Conservation (phyloP, 2,113 vertebrate genomes). For the Lontra canadensis region DNA sequence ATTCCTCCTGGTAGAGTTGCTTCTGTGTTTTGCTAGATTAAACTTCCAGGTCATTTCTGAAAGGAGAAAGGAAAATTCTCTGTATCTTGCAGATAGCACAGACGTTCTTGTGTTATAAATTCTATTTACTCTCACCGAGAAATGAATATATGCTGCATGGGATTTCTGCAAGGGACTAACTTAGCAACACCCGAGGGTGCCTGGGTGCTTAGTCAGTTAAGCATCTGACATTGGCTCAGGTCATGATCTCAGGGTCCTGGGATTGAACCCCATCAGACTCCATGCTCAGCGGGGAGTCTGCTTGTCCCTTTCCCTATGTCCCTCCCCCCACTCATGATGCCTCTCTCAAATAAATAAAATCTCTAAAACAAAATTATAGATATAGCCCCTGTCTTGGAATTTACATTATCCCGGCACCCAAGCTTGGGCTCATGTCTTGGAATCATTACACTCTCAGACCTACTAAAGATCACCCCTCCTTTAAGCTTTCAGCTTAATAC, state of each 20-base stretch:
- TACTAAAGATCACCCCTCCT: background rate
- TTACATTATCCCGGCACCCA: background rate
- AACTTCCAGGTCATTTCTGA: background rate
- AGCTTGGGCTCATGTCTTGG: background rate
- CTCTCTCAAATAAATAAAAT: background rate
- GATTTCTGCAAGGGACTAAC: background rate
- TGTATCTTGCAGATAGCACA: background rate
- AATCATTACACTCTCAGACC: background rate
- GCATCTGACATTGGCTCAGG: background rate
- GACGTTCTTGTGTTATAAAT: background rate
- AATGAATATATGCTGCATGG: background rate
- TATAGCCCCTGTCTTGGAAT: background rate
- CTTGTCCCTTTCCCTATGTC: background rate
- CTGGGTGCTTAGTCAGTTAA: background rate
- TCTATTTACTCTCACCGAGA: background rate
- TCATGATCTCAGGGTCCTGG: background rate
- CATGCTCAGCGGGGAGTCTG: background rate
- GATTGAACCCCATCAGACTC: background rate
- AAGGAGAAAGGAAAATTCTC: background rate
- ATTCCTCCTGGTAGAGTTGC: background rate
- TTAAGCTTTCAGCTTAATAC: background rate
- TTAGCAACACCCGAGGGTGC: background rate
- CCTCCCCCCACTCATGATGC: background rate
- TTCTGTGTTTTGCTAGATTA: background rate
- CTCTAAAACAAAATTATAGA: background rate